Evolutionary conservation across 2,113 vertebrate genomes (phyloP), one percentile per base, ranked within the genome.

Genomic region (Xyrauchen texanus): DNA sequence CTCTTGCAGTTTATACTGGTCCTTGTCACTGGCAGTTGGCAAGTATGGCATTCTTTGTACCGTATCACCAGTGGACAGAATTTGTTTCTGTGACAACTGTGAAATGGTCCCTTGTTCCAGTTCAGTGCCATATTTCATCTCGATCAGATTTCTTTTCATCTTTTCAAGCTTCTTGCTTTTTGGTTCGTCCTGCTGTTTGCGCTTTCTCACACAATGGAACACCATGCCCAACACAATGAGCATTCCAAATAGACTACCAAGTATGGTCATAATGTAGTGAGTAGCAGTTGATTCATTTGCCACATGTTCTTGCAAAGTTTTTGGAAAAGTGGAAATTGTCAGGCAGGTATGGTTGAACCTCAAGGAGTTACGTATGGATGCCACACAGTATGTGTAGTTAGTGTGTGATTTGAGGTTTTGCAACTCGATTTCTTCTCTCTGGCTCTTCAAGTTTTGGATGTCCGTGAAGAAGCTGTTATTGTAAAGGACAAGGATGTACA

Each of bases 311-410:
- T 88, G 86, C 15, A 87, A 88, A 2, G 83, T 86, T 4, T 82
- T 89, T 34, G 88, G 92, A 58, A 92, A 93, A 8, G 96, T 96
- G 46, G 95, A 93, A 88, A 99, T 92, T 85, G 95, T 96, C 87
- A 99, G 91, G 0, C 98, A 99, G 77, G 95, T 98, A 86, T 99
- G 97, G 92, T 99, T 99, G 88, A 95, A 97, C 76, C 93, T 94
- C 57, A 96, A 90, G 57, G 96, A 94, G 2, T 97, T 93, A 67
- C 96, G 93, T 86, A 95, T 95, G 12, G 98, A 99, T 68, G 94
- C 97, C 74, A 99, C 97, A 0, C 98, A 99, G 90, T 98, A 99
- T 0, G 96, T 99, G 88, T 99, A 98, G 85, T 97, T 91, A n/a
- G 95, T 97, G 87, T 97, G 95, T 0, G 96, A 85, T 89, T 95